Evolutionary conservation across 2,797 vertebrate species (phyloP).

Genomic region (Pelobates cultripes): DNA sequence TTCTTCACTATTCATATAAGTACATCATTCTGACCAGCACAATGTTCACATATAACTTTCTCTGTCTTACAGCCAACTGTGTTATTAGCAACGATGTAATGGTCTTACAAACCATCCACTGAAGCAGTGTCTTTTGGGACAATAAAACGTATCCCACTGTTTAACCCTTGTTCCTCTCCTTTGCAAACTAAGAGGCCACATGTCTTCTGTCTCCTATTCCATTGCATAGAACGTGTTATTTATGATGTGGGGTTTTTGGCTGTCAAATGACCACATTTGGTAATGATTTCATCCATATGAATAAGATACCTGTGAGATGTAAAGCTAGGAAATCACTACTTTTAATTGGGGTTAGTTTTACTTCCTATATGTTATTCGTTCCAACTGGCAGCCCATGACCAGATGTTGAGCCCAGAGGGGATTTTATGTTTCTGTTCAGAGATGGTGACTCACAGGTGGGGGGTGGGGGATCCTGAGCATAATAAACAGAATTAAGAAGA

Average conservation of each 20-base stretch:
- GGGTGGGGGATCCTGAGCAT: conserved; percentile 10
- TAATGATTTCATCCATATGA: conserved; percentile 25
- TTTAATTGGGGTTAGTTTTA: conserved; percentile 31
- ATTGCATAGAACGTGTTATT: conserved; percentile 4
- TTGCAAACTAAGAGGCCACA: conserved; percentile 2
- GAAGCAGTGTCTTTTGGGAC: conserved; percentile 14
- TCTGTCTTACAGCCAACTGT: too few species aligned
- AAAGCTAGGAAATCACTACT: conserved; percentile 31
- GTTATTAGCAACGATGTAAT: too few species aligned
- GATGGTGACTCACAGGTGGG: conserved; percentile 23
- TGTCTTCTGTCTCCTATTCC: conserved; percentile 5
- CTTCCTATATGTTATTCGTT: conserved; percentile 7
- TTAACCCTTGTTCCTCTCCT: conserved; percentile 11
- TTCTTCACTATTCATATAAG: too few species aligned
- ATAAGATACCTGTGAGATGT: conserved; percentile 41
- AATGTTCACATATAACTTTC: too few species aligned
- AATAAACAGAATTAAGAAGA: conserved; percentile 21
- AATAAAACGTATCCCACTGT: conserved; percentile 28
- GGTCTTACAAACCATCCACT: neutral
- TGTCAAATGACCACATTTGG: conserved; percentile 40
- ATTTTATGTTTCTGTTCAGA: conserved; percentile 9
- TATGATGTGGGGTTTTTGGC: conserved; percentile 46
- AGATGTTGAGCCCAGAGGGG: conserved; percentile 29
- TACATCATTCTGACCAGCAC: too few species aligned
- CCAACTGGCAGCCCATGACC: conserved; percentile 22